Evolutionary conservation across 37 sponge, comb jelly and placozoan genomes (phyloP), one percentile per base, ranked within the genome.

Genomic region (Diacarnus erythraeanus): DNA sequence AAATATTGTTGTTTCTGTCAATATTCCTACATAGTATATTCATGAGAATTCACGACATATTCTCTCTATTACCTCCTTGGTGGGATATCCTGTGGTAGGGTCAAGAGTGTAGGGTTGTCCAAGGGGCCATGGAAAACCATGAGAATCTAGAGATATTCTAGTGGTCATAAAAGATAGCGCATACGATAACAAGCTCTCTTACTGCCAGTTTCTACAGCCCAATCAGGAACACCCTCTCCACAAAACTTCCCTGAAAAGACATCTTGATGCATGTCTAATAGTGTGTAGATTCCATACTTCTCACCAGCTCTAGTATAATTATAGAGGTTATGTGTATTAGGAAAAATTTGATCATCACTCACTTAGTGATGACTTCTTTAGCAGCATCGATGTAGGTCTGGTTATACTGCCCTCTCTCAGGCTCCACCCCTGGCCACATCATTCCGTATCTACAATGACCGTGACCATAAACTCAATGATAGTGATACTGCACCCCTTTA

Each of bases 181-280:
- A n/a, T n/a, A n/a, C n/a, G n/a, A n/a, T n/a, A n/a, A n/a, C n/a
- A n/a, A 29, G 22, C 18, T 20, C 9, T 15, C 88, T 75, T 57
- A 92, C 93, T 59, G 43, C 88, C 94, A 2, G 86, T 73, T 30
- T 89, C 75, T 38, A 92, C 87, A 31, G 90, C 88, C 96, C 96
- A 96, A 80, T 84, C 90, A 26, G 96, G 96, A 4, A 86, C 69
- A 38, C 96, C 96, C 61, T 96, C 93, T 25, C 93, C 93, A 84
- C 96, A 92, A 74, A 92, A 86, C 66, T 87, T 79, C 21, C 60
- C 69, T 18, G 87, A 83, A 1, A 96, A 81, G 3, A 80, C 77
- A 74, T 96, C 96, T 72, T 96, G 96, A 41, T 96, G 96, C 90
- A 90, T 87, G 86, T 96, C 96, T 59, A 96, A 86, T n/a, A 96